Conservation (phyloP, 2,113 vertebrate species). For the Toxotes chatareus region DNA sequence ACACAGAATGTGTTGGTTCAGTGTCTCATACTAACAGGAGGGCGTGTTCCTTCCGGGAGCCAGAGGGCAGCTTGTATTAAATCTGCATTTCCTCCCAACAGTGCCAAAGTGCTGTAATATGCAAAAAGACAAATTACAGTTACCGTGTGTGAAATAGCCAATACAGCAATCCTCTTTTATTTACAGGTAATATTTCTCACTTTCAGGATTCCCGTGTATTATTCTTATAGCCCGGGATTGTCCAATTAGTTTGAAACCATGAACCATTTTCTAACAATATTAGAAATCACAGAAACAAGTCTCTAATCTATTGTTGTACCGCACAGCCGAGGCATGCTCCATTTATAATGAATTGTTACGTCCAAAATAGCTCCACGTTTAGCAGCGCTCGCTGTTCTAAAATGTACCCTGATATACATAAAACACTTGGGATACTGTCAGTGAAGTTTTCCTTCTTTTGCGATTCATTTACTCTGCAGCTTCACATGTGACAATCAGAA, state of each 20-base stretch:
- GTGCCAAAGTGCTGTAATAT: conserved; percentile 49
- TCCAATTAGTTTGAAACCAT: conserved; percentile 39
- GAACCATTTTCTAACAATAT: conserved; percentile 26
- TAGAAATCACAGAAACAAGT: conserved; percentile 21
- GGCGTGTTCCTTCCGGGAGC: conserved; percentile 41
- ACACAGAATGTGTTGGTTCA: conserved; percentile 30
- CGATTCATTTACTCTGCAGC: neutral
- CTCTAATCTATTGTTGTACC: conserved; percentile 17
- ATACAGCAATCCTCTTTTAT: conserved; percentile 52
- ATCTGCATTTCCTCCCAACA: conserved; percentile 47
- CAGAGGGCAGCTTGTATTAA: conserved; percentile 47
- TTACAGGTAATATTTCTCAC: conserved; percentile 50
- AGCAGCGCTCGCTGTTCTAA: conserved; percentile 4
- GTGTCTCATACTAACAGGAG: conserved; percentile 37
- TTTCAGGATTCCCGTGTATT: conserved; percentile 17
- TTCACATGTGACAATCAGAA: conserved; percentile 4
- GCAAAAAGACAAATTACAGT: conserved; percentile 59
- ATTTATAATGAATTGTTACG: conserved; percentile 8
- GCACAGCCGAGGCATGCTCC: neutral
- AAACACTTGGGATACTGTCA: conserved; percentile 13
- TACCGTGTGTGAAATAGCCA: conserved; percentile 31
- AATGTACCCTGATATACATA: neutral
- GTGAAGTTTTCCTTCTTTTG: neutral
- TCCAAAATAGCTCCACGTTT: conserved; percentile 8
- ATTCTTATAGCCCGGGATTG: conserved; percentile 31